Evolutionary conservation across 1,140 invertebrate species (phyloP), one percentile per base, ranked within the genome.

Genomic region (Brachionus rotundiformis): DNA sequence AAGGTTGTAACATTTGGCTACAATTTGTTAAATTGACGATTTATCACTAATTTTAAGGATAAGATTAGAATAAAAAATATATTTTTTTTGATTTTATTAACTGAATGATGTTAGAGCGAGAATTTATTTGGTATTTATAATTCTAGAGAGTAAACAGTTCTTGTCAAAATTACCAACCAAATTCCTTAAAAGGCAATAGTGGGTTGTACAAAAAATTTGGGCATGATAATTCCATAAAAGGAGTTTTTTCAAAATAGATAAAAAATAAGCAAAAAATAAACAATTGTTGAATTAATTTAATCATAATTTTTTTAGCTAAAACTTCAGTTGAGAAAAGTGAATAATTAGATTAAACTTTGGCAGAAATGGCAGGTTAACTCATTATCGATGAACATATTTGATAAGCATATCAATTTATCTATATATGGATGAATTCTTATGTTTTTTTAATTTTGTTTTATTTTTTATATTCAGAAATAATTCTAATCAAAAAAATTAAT

Each of bases 1-100:
- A 68, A 68, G 63, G 63, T 68, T 68, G 63, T 68, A 68, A 68
- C 63, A 68, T 68, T 68, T 68, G 13, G 29, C 61, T 63, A 63
- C 25, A 29, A 63, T 29, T 63, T 33, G 61, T n/a, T 63, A 63
- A 63, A 63, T 29, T 29, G 61, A 29, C 25, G 61, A 63, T 27
- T 63, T 63, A 63, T n/a, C 61, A 63, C 61, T 63, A 63, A n/a
- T 29, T 63, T 33, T 29, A 13, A 29, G 25, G 29, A 33, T 27
- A 29, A 10, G 61, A 63, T 63, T 63, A 63, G 61, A 29, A 27
- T 27, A 29, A 63, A 63, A n/a, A 27, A n/a, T 5, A n/a, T 1
- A 29, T 63, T 7, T 63, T 63, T 63, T 63, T 63, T 63, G 3
- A 29, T 63, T 63, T 63, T 63, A 29, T 16, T 54, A 54, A 19